These are phyloP conservation scores for Romanogobio albipinnatus DNA, from an alignment of 2,113 vertebrate genomes.

Conservation along the genomic window DNA sequence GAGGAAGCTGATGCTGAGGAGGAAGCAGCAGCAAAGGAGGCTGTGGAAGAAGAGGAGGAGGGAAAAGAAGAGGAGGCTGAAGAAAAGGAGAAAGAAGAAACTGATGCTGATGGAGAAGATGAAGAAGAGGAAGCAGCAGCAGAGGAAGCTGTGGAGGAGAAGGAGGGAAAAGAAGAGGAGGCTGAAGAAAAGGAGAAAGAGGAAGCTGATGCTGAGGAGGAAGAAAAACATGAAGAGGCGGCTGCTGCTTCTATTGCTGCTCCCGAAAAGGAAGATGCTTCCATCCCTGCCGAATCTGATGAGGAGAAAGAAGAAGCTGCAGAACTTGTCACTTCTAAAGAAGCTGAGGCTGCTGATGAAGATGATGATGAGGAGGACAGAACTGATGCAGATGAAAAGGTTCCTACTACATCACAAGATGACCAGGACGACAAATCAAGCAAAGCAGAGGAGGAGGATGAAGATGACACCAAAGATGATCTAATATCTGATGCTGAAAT, in stretches of 20 bases:
- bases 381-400: background rate
- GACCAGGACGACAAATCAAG: too few species aligned
- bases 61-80: background rate
- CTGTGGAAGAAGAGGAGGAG: slow-evolving; percentile 6
- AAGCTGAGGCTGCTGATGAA: background rate
- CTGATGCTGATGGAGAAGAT: slow-evolving; percentile 20
- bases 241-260: background rate
- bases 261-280: background rate
- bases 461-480: background rate
- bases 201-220: background rate
- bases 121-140: background rate
- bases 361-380: background rate
- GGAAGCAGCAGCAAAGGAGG: background rate
- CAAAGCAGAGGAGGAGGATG: too few species aligned
- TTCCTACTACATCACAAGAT: too few species aligned
- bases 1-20: background rate
- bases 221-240: slow-evolving; percentile 12
- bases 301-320: slow-evolving; percentile 36
- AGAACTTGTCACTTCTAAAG: slow-evolving; percentile 3
- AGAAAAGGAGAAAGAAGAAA: slow-evolving; percentile 13
- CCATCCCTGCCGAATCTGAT: slow-evolving; percentile 12
- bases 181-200: background rate
- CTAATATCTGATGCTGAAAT: too few species aligned
- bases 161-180: slow-evolving; percentile 6
- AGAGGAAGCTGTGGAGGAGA: slow-evolving; percentile 10